Conservation (phyloP, 2,888 invertebrate species). For the Crossocerus cetratus region DNA sequence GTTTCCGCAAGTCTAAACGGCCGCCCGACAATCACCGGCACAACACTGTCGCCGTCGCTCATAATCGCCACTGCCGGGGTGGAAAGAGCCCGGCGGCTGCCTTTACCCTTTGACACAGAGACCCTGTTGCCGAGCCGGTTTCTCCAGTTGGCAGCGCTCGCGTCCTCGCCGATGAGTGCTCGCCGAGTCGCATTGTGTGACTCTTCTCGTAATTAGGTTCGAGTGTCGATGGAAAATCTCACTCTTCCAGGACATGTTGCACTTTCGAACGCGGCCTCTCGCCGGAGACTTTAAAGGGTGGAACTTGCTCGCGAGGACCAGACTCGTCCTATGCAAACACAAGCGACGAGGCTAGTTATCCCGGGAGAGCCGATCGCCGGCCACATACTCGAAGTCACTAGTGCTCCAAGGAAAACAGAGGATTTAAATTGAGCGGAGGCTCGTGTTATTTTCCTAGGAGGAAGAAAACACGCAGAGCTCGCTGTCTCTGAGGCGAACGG, state of each 20-base stretch:
- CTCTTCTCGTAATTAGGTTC: no score
- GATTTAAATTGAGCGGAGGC: not conserved
- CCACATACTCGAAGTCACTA: not conserved
- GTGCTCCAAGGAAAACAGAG: not conserved
- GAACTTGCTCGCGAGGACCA: no score
- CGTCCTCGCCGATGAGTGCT: not conserved
- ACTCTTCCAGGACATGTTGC: no score
- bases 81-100: slow-evolving; percentile 54
- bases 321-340: not conserved
- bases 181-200: no score
- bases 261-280: no score
- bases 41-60: slow-evolving; percentile 20
- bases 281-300: no score
- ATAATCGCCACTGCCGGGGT: slow-evolving; percentile 38
- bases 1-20: not conserved
- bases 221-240: no score
- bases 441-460: slow-evolving; percentile 41
- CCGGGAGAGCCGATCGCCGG: not conserved
- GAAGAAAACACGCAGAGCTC: not conserved
- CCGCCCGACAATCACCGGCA: slow-evolving; percentile 3
- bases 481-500: slow-evolving; percentile 57
- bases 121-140: slow-evolving; percentile 29
- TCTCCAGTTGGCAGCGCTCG: slow-evolving; percentile 15
- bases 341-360: not conserved
- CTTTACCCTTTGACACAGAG: slow-evolving; percentile 39